phyloP scores from a whole-genome alignment of 2,113 vertebrate species.

The Eidolon helvum region DNA sequence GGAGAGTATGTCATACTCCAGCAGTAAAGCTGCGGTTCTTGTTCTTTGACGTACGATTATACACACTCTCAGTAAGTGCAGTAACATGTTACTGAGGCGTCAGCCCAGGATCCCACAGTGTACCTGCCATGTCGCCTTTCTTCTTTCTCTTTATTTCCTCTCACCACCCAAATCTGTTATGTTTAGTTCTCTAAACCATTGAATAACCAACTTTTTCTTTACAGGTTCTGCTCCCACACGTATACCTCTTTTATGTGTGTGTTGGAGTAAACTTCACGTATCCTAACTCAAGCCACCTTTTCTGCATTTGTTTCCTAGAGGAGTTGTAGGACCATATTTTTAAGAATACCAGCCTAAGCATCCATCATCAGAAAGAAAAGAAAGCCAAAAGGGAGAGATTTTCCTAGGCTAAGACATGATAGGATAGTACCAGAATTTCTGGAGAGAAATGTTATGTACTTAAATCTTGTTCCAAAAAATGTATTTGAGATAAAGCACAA shows the following conservation, averaged over 20 bases:
- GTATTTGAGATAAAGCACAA: background rate
- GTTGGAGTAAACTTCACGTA: background rate
- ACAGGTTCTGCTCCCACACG: background rate
- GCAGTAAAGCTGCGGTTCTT: background rate
- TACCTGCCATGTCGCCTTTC: background rate
- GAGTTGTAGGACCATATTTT: background rate
- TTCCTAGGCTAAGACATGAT: background rate
- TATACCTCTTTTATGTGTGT: background rate
- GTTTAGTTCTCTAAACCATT: background rate
- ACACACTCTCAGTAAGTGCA: background rate
- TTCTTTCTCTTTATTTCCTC: background rate
- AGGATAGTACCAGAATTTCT: background rate
- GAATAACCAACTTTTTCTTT: background rate
- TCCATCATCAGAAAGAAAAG: background rate
- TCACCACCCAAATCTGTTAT: background rate
- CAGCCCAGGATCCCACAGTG: background rate
- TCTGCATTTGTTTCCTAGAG: background rate
- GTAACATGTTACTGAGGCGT: background rate
- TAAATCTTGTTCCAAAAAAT: background rate
- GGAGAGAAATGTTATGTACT: background rate
- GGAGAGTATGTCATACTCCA: background rate
- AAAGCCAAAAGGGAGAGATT: background rate
- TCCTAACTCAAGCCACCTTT: background rate
- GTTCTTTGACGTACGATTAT: background rate
- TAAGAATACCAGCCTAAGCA: background rate